These are phyloP conservation scores for Meganola albula DNA, from an alignment of 2,888 invertebrate species.

Conservation along the genomic window DNA sequence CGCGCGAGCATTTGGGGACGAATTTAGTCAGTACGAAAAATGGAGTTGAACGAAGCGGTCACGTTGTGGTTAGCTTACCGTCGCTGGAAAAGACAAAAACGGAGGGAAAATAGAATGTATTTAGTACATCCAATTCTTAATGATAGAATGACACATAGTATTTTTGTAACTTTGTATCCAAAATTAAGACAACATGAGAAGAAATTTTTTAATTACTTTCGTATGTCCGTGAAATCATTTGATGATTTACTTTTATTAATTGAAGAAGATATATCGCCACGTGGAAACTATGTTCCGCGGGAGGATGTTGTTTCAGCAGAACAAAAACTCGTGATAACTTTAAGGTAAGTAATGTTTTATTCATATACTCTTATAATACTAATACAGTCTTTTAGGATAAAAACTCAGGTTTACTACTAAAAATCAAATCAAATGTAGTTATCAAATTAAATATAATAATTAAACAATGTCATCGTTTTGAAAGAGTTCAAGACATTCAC, in stretches of 20 bases:
- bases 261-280: constrained; percentile 26
- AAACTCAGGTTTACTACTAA: too few species aligned
- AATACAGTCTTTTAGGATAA: too few species aligned
- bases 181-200: constrained; percentile 30
- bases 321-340: constrained; percentile 29
- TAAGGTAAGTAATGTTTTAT: constrained; percentile 22
- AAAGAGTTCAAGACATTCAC: too few species aligned
- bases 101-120: constrained; percentile 27
- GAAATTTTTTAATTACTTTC: constrained; percentile 33
- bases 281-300: constrained; percentile 21
- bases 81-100: too few species aligned
- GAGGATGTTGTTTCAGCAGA: constrained; percentile 27
- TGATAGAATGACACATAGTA: constrained; percentile 25
- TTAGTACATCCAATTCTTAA: constrained; percentile 25
- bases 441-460: constrained; percentile 4
- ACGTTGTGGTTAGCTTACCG: too few species aligned
- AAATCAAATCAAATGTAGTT: constrained; percentile 5
- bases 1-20: too few species aligned
- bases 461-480: too few species aligned
- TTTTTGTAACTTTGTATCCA: constrained; percentile 33
- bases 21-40: too few species aligned
- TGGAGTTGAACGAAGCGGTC: too few species aligned
- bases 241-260: constrained; percentile 32
- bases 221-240: constrained; percentile 35
- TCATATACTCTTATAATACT: too few species aligned